Evolutionary conservation across 2,113 vertebrate genomes (phyloP).

Genomic region (Apus apus): DNA sequence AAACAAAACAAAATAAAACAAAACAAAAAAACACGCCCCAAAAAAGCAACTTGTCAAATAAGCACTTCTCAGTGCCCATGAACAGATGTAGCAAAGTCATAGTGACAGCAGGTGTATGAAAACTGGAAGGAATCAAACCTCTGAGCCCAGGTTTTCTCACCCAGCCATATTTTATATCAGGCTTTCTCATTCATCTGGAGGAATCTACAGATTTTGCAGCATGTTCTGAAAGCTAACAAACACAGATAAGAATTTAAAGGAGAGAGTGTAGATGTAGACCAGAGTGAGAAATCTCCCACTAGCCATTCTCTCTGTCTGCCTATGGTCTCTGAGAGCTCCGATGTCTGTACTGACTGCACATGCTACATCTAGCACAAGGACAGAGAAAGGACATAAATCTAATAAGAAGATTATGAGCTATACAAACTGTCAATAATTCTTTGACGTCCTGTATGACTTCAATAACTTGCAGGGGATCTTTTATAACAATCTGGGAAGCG

Average conservation of each 20-base stretch:
- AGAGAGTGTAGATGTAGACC: rapidly evolving
- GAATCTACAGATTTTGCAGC: not conserved
- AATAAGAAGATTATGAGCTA: not conserved
- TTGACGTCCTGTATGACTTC: not conserved
- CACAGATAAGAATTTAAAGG: not conserved
- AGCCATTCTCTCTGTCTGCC: not conserved
- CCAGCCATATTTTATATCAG: rapidly evolving
- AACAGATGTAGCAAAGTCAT: not conserved
- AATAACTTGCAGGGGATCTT: not conserved
- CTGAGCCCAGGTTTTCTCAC: not conserved
- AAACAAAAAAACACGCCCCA: rapidly evolving
- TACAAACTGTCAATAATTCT: not conserved
- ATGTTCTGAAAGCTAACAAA: not conserved
- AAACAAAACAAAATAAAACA: too few species aligned
- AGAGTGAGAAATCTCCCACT: not conserved
- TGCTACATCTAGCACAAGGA: not conserved
- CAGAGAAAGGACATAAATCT: not conserved
- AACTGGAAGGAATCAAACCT: not conserved
- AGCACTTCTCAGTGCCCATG: not conserved
- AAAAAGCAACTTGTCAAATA: not conserved
- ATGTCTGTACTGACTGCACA: not conserved
- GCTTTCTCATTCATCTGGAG: not conserved
- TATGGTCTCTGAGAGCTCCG: not conserved
- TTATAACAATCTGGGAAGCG: not conserved
- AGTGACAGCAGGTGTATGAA: not conserved